phyloP scores from a whole-genome alignment of 2,888 invertebrate genomes.

The Folsomia manolachei region DNA sequence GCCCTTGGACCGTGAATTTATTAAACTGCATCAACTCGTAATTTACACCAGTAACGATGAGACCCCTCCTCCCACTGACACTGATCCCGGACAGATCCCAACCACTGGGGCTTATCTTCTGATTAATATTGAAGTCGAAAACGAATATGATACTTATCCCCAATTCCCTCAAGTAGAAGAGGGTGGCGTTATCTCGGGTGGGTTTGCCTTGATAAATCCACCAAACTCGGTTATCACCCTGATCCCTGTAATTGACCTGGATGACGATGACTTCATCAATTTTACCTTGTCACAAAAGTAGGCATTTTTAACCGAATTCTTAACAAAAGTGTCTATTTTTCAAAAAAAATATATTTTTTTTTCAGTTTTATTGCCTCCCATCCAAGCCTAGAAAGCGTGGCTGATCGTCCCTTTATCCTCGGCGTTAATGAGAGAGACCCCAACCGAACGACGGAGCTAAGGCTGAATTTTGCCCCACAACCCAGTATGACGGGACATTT shows the following conservation, averaged over 20 bases:
- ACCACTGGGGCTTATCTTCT: conserved; percentile 15
- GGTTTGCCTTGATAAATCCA: conserved; percentile 16
- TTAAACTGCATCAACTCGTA: conserved; percentile 3
- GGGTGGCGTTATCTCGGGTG: conserved; percentile 54
- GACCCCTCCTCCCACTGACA: not conserved
- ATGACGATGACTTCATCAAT: conserved; percentile 17
- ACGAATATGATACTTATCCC: conserved; percentile 66
- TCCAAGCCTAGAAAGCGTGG: not conserved
- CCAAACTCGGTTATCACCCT: not conserved
- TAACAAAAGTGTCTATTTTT: not conserved
- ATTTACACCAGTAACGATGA: conserved; percentile 30
- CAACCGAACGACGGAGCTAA: not conserved
- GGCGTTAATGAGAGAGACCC: not conserved
- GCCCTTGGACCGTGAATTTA: conserved; percentile 22
- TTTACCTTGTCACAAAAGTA: conserved; percentile 16
- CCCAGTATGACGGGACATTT: conserved; percentile 24
- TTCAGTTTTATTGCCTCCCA: not conserved
- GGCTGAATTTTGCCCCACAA: conserved; percentile 20
- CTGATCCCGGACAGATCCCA: conserved; percentile 23
- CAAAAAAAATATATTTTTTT: not conserved
- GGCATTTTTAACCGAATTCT: not conserved
- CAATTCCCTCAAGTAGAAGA: conserved; percentile 54
- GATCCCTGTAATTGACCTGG: conserved; percentile 19
- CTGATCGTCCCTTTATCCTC: not conserved
- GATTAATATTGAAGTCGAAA: conserved; percentile 58